Evolutionary conservation across 2,113 vertebrate species (phyloP).

Genomic region (Cololabis saira): DNA sequence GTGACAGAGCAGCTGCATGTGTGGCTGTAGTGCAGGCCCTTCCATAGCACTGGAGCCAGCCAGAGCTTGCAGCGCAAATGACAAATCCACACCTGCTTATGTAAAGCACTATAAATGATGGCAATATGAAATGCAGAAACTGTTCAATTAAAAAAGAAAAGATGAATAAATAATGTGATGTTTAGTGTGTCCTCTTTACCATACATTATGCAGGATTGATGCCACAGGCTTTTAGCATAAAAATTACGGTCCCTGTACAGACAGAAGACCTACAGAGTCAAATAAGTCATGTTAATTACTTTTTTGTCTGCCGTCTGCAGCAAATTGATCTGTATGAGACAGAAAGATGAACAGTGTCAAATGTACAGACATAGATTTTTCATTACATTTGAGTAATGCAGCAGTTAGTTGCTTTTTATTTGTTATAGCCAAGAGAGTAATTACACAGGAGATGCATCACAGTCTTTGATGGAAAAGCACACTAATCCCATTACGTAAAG

Average conservation of each 20-base stretch:
- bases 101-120: neutral
- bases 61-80: slow-evolving; percentile 2
- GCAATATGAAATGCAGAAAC: neutral
- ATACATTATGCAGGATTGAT: too few relatives aligned
- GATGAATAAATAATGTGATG: too few relatives aligned
- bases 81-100: slow-evolving; percentile 11
- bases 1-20: slow-evolving; percentile 65
- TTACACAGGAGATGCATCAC: slow-evolving; percentile 31
- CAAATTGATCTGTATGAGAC: slow-evolving; percentile 36
- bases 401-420: slow-evolving; percentile 20
- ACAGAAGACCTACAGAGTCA: neutral
- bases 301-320: slow-evolving; percentile 22
- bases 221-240: slow-evolving; percentile 12
- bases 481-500: slow-evolving; percentile 59
- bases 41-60: slow-evolving; percentile 6
- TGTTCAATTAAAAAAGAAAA: too few relatives aligned
- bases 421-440: slow-evolving; percentile 23
- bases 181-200: too few relatives aligned
- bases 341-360: slow-evolving; percentile 14
- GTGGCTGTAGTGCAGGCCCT: slow-evolving; percentile 23
- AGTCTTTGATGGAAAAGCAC: slow-evolving; percentile 33
- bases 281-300: slow-evolving; percentile 24
- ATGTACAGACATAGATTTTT: slow-evolving; percentile 47
- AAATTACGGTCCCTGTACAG: slow-evolving; percentile 8
- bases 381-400: slow-evolving; percentile 32